Base-by-base conservation (phyloP, 2,888 invertebrate genomes). In the Apantesis nais region DNA sequence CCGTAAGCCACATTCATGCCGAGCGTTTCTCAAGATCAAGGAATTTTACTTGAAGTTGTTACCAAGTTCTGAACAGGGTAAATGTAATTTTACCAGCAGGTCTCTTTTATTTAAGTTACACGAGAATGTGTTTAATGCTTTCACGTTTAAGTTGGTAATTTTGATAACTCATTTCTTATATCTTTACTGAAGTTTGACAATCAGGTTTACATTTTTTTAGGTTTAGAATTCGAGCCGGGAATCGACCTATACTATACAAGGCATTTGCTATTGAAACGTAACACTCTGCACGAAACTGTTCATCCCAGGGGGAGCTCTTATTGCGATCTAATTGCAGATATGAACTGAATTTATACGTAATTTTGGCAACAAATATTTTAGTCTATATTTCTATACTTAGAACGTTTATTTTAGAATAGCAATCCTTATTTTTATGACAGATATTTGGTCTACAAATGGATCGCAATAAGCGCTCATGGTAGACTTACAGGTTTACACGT, bases 41-140 rank as follows among this genome's bases (percentile, higher is more conserved):
- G 44, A 80, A 78, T 44, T 71, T 74, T 71, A 66, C 62, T 66
- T 31, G 44, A 78, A 71, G 71, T 70, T 74, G 74, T 78, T 80
- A 66, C 72, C 75, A 78, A 67, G 72, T 76, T 66, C 31, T 52
- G 22, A 67, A 69, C 63, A 66, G 65, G 48, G 67, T 69, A 70
- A 68, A 66, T 66, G 66, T 70, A 64, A 66, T 70, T 70, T 58
- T 62, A 60, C 55, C 48, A 62, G 61, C 61, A 60, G 41, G 55
- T 72, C 66, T 52, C 66, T 55, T 60, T 34, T 55, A 64, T 62
- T 67, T 62, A 61, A 66, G 69, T 55, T 48, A 60, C 70, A 67
- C 22, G 22, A 22, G 61, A 62, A 12, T 44, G 65, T 29, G 25
- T 68, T 67, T 64, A 71, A 70, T 66, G 64, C 41, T 68, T 68